phyloP scores from a whole-genome alignment of 2,888 invertebrate species.

The Chromoteleia sp. region DNA sequence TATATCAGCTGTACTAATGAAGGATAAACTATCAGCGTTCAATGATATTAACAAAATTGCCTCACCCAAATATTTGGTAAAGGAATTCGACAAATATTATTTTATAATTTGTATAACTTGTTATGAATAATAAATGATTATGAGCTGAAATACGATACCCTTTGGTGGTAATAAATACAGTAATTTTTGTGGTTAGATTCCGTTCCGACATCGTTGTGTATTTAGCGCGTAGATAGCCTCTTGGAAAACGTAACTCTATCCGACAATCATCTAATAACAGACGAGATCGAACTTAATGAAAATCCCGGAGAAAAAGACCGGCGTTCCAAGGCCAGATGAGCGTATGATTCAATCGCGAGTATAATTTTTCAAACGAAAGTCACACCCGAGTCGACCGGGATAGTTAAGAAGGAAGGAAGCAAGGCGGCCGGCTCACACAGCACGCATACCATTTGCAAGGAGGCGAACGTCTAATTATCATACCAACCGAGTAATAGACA shows the following conservation, averaged over 20 bases:
- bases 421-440: conserved; percentile 44
- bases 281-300: conserved; percentile 56
- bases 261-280: conserved; percentile 63
- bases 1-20: too few relatives aligned
- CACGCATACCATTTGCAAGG: conserved; percentile 58
- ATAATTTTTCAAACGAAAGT: conserved; percentile 64
- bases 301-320: conserved; percentile 54
- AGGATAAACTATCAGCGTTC: too few relatives aligned
- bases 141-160: background rate
- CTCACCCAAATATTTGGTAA: too few relatives aligned
- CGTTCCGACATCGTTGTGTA: background rate
- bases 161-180: conserved; percentile 1
- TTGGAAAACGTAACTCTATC: conserved; percentile 54
- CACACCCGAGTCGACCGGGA: conserved; percentile 43
- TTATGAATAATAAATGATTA: conserved; percentile 2
- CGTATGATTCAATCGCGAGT: conserved; percentile 59
- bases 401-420: conserved; percentile 68
- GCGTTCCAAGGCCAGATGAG: conserved; percentile 61
- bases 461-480: conserved; percentile 73
- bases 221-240: conserved; percentile 6
- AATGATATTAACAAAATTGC: too few relatives aligned
- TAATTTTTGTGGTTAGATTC: background rate
- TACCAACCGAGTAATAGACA: conserved; percentile 70
- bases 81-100: background rate
- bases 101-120: background rate